Percentiles rank a stretch among this genome's conserved stretches.
Conservation (phyloP, 2,113 vertebrate genomes). For the Todiramphus chloris region DNA sequence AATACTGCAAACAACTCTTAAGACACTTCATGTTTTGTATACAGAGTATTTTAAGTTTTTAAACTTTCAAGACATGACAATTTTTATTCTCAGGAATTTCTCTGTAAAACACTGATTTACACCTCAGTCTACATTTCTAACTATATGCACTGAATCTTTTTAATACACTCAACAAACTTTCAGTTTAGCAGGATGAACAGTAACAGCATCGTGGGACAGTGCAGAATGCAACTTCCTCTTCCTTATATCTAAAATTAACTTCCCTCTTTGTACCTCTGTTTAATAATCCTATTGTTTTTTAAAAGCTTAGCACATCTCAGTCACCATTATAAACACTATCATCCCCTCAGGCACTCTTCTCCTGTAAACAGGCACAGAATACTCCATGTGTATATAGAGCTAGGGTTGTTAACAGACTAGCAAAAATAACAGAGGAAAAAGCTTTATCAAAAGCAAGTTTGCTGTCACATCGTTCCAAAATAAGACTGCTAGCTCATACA, state of each 20-base stretch:
- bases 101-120: neutral
- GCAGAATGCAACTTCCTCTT: conserved; percentile 1
- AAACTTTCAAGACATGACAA: neutral
- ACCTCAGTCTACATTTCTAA: neutral
- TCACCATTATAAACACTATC: neutral
- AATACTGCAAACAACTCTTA: neutral
- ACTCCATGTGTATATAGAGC: neutral
- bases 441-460: neutral
- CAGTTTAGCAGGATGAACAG: neutral
- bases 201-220: neutral
- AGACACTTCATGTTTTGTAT: neutral
- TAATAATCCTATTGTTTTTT: neutral
- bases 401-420: neutral
- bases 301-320: neutral
- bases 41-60: neutral
- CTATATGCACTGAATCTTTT: neutral
- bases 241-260: neutral
- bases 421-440: neutral
- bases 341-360: neutral
- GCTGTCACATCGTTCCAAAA: neutral
- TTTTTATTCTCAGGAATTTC: neutral
- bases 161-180: neutral
- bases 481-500: neutral
- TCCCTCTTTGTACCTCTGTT: neutral
- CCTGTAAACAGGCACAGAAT: neutral